phyloP scores from a whole-genome alignment of 2,113 vertebrate species.

The Maccullochella peelii region DNA sequence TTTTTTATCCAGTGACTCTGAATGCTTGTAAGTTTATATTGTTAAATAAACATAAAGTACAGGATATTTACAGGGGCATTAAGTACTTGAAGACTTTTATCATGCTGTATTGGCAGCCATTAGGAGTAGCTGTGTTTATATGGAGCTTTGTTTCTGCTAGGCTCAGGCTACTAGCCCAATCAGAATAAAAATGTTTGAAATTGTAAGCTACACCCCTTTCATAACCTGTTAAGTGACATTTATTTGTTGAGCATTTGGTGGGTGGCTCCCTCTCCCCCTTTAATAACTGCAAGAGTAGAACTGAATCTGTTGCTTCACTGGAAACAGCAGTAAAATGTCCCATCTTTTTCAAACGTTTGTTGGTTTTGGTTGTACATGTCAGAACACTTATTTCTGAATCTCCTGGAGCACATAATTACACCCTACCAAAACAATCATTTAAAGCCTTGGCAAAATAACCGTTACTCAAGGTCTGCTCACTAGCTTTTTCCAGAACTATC shows the following conservation, averaged over 20 bases:
- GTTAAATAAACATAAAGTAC: not conserved
- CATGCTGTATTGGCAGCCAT: not conserved
- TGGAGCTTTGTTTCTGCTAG: not conserved
- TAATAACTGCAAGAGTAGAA: not conserved
- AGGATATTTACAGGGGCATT: constrained; percentile 46
- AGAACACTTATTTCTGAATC: not conserved
- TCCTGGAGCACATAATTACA: not conserved
- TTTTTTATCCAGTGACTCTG: not conserved
- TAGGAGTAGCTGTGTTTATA: not conserved
- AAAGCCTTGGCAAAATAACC: not conserved
- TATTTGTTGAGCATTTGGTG: not conserved
- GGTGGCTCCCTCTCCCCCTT: not conserved
- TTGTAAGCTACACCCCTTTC: not conserved
- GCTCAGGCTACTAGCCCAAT: not conserved
- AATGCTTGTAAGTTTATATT: constrained; percentile 9
- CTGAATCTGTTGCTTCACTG: not conserved
- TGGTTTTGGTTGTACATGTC: not conserved
- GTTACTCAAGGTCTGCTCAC: not conserved
- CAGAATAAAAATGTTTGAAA: not conserved
- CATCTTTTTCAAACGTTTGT: not conserved
- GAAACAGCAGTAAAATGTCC: not conserved
- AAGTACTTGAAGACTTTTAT: constrained; percentile 22
- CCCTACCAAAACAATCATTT: not conserved
- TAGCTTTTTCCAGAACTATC: not conserved
- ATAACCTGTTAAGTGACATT: not conserved